These are phyloP conservation scores for Pseudomyrmex cubaensis DNA, from an alignment of 1,140 invertebrate species.

Conservation along the genomic window DNA sequence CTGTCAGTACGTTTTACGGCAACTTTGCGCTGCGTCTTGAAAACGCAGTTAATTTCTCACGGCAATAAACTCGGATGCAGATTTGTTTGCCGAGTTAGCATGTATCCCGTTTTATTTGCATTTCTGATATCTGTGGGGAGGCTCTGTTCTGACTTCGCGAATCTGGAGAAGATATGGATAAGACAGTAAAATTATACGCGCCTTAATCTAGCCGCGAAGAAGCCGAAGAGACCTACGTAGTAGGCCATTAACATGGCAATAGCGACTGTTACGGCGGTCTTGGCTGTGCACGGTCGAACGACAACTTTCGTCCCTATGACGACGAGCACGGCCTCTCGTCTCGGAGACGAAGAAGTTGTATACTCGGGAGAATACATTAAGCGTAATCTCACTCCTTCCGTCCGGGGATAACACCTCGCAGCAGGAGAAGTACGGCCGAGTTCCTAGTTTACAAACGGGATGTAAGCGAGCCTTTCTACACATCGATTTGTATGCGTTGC, in stretches of 20 bases:
- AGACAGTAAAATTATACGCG: slow-evolving; percentile 48
- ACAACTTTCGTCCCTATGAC: slow-evolving; percentile 63
- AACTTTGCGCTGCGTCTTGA: not conserved
- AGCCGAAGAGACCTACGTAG: slow-evolving; percentile 45
- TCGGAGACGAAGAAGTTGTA: slow-evolving; percentile 67
- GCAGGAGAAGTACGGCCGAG: not conserved
- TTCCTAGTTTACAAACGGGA: slow-evolving; percentile 22
- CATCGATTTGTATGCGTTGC: slow-evolving; percentile 2
- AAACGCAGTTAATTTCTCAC: slow-evolving; percentile 18
- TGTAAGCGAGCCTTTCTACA: not conserved
- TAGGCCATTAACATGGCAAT: slow-evolving; percentile 71
- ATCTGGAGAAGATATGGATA: slow-evolving; percentile 42
- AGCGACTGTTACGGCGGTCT: slow-evolving; percentile 66
- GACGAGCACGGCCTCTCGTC: slow-evolving; percentile 48
- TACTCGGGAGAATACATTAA: slow-evolving; percentile 70
- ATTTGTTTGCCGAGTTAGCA: slow-evolving; percentile 41
- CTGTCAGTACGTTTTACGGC: not conserved
- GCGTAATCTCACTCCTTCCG: slow-evolving; percentile 63
- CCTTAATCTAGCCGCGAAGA: slow-evolving; percentile 52
- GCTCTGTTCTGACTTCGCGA: not conserved
- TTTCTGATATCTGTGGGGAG: not conserved
- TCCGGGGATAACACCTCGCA: slow-evolving; percentile 35
- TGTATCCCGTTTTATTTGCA: slow-evolving; percentile 37
- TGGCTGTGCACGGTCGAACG: slow-evolving; percentile 44
- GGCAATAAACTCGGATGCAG: not conserved